Evolutionary conservation across 2,113 vertebrate species (phyloP).

Genomic region (Dolichallabes microphthalmus): DNA sequence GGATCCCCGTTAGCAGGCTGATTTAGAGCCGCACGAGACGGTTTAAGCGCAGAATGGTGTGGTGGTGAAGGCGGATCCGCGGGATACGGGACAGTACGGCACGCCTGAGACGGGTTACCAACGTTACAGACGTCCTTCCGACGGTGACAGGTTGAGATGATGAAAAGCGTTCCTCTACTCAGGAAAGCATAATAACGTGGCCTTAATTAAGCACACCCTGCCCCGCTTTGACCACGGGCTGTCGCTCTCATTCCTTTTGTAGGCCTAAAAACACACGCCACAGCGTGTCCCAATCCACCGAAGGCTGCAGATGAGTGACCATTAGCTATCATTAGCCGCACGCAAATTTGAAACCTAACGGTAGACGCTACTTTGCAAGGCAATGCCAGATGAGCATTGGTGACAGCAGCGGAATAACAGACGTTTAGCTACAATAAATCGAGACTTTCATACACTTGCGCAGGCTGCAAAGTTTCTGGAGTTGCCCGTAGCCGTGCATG

Average conservation of each 20-base stretch:
- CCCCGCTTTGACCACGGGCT: conserved; percentile 4
- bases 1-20: not conserved
- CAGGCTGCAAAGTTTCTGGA: conserved; percentile 76
- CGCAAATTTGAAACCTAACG: conserved; percentile 35
- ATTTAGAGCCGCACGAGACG: not conserved
- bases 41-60: not conserved
- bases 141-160: conserved; percentile 30
- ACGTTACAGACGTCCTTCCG: not conserved
- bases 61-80: not conserved
- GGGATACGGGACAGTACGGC: conserved; percentile 17
- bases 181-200: conserved; percentile 14
- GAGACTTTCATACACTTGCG: conserved; percentile 48
- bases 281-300: conserved; percentile 27
- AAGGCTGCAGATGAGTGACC: conserved; percentile 35
- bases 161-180: conserved; percentile 8
- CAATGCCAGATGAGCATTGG: not conserved
- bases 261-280: conserved; percentile 42
- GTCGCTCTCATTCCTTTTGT: conserved; percentile 18
- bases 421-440: not conserved
- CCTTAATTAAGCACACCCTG: conserved; percentile 12
- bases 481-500: conserved; percentile 70
- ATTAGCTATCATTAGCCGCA: conserved; percentile 44
- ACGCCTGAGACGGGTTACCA: not conserved
- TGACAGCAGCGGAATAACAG: not conserved
- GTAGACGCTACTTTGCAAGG: not conserved